phyloP scores from a whole-genome alignment of 2,113 vertebrate species.

The Micromys minutus region DNA sequence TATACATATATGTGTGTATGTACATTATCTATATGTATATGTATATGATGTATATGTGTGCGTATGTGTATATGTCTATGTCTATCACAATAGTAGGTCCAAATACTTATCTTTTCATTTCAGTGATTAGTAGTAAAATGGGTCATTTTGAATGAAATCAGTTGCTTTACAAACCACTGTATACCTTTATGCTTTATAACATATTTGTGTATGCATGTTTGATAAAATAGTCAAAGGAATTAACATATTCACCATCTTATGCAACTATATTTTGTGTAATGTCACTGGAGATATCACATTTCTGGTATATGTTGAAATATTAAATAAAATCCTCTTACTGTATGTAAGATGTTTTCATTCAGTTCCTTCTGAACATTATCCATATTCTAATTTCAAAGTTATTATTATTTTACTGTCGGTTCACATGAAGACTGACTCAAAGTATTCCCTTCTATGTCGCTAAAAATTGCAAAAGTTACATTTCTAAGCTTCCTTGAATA shows the following conservation, averaged over 20 bases:
- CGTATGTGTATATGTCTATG: background rate
- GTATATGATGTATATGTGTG: too few relatives aligned
- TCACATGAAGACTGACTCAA: background rate
- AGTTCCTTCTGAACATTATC: conserved; percentile 44
- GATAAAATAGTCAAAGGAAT: background rate
- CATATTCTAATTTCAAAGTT: conserved; percentile 47
- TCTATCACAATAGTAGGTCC: background rate
- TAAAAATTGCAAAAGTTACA: conserved; percentile 66
- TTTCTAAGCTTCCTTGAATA: conserved; percentile 63
- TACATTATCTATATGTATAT: too few relatives aligned
- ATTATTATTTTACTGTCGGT: conserved; percentile 41
- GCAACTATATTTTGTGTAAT: background rate
- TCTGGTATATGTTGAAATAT: background rate
- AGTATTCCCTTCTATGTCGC: conserved; percentile 42
- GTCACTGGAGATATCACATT: background rate
- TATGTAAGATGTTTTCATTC: background rate
- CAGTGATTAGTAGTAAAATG: background rate
- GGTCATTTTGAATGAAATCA: background rate
- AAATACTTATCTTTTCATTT: conserved; percentile 1
- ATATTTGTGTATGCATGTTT: background rate
- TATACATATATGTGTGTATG: too few relatives aligned
- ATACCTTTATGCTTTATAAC: background rate
- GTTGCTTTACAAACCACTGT: conserved; percentile 4
- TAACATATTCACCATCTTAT: background rate
- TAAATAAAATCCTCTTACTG: background rate